Conservation (phyloP, 2,888 invertebrate genomes). For the Pandemis cinnamomeana region DNA sequence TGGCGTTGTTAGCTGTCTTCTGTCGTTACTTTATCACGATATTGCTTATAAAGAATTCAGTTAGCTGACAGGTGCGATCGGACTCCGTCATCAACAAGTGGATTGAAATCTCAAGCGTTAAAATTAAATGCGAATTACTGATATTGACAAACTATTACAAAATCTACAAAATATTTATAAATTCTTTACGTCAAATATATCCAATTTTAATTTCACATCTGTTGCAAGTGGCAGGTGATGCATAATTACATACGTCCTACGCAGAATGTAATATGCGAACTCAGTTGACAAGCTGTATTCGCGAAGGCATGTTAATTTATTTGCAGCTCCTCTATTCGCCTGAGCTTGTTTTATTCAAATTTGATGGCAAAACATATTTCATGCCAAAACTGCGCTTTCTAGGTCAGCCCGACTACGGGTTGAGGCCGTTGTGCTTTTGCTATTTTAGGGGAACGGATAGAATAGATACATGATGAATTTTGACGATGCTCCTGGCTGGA, state of each 20-base stretch:
- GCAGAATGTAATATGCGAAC: slow-evolving; percentile 30
- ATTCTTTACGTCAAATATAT: not conserved
- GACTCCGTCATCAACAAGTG: slow-evolving; percentile 20
- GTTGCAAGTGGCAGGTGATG: not conserved
- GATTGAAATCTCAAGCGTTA: slow-evolving; percentile 12
- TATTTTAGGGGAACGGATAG: slow-evolving; percentile 48
- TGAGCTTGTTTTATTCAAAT: slow-evolving; percentile 60
- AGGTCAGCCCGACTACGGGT: slow-evolving; percentile 58
- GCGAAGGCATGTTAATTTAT: slow-evolving; percentile 60
- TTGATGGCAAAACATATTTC: slow-evolving; percentile 72
- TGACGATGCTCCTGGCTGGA: not conserved
- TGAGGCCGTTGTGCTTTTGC: slow-evolving; percentile 51
- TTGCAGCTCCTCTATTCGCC: slow-evolving; percentile 47
- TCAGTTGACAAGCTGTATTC: slow-evolving; percentile 42
- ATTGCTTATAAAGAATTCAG: slow-evolving; percentile 32
- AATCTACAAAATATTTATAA: not conserved
- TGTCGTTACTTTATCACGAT: slow-evolving; percentile 23
- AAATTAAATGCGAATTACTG: not conserved
- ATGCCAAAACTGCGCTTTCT: slow-evolving; percentile 63
- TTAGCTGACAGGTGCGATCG: slow-evolving; percentile 6
- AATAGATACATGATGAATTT: slow-evolving; percentile 32
- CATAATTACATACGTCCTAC: slow-evolving; percentile 1
- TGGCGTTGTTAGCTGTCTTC: slow-evolving; percentile 14
- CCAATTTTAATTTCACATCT: not conserved
- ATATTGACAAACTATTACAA: not conserved